These are phyloP conservation scores for Arctia plantaginis DNA, from an alignment of 2,888 invertebrate genomes.

Conservation along the genomic window DNA sequence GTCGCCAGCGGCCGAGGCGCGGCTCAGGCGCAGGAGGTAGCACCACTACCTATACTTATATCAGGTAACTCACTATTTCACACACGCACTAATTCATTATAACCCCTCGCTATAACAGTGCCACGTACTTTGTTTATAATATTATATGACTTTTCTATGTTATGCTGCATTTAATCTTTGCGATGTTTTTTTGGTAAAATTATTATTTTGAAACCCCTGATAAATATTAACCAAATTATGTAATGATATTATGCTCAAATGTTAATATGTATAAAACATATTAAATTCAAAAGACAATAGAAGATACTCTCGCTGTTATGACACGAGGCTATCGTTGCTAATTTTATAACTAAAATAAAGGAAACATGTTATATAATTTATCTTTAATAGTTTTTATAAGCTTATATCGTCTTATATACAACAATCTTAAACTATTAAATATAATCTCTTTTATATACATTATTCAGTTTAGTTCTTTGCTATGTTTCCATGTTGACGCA, in stretches of 20 bases:
- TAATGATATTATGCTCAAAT: no score
- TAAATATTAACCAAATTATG: no score
- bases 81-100: no score
- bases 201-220: no score
- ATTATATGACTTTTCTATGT: no score
- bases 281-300: no score
- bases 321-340: not conserved
- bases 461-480: not conserved
- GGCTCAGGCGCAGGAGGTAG: slow-evolving; percentile 43
- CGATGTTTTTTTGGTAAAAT: no score
- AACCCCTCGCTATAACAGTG: no score
- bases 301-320: no score
- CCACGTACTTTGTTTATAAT: no score
- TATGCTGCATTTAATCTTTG: no score
- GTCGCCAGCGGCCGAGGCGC: slow-evolving; percentile 24
- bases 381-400: not conserved
- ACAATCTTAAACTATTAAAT: not conserved
- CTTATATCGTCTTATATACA: not conserved
- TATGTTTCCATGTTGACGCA: not conserved
- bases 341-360: not conserved
- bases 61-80: slow-evolving; percentile 32
- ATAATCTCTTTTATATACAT: not conserved
- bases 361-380: not conserved
- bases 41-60: slow-evolving; percentile 45
- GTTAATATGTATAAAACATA: no score